Percentiles rank a stretch among this genome's conserved stretches.
Conservation (phyloP, 2,797 vertebrate genomes). For the Mycteria americana region DNA sequence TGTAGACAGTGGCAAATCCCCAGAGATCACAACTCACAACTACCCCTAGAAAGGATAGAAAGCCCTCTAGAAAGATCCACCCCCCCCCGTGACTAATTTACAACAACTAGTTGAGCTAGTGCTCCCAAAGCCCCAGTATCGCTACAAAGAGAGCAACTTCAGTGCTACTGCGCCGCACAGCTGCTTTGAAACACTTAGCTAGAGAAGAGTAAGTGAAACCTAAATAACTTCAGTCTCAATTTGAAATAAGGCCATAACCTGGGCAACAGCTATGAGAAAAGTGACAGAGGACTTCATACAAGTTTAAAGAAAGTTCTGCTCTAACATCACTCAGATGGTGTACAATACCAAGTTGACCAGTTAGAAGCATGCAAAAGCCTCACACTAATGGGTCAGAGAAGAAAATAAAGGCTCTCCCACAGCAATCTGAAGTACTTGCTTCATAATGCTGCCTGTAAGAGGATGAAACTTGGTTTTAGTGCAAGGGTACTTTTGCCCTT, state of each 20-base stretch:
- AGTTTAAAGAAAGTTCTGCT: not conserved
- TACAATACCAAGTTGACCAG: not conserved
- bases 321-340: not conserved
- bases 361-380: not conserved
- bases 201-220: not conserved
- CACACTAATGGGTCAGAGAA: not conserved
- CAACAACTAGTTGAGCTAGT: not conserved
- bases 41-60: not conserved
- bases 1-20: not conserved
- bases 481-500: not conserved
- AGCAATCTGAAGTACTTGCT: not conserved
- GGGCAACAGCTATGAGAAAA: not conserved
- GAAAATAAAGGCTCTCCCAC: not conserved
- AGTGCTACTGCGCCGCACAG: rapidly evolving
- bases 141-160: not conserved
- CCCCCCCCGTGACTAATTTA: not conserved
- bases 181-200: not conserved
- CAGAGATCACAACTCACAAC: not conserved
- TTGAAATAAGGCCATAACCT: not conserved
- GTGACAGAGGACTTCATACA: not conserved
- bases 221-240: not conserved
- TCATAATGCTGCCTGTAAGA: not conserved
- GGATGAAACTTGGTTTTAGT: not conserved
- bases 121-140: not conserved
- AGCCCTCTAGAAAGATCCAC: not conserved